Evolutionary conservation across 2,797 vertebrate genomes (phyloP), one percentile per base, ranked within the genome.

Genomic region (Chaetophractus vellerosus): DNA sequence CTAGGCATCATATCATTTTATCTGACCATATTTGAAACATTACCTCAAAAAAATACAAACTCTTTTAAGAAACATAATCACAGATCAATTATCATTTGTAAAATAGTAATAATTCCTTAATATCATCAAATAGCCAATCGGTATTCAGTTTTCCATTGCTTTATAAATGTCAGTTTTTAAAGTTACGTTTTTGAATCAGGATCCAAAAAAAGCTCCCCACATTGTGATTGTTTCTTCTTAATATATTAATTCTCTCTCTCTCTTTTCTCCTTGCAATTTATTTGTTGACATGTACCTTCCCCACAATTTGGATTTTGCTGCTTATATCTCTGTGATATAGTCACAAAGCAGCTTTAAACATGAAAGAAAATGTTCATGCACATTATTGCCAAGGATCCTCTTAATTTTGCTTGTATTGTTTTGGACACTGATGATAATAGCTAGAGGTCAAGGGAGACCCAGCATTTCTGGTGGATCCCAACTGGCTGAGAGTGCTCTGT

Each of bases 1-100:
- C 5, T 45, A 45, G 41, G 9, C 41, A 45, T 9, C 41, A 45
- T 45, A 55, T n/a, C 7, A 71, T 74, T 82, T 91, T 23, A 41
- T 85, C 38, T 41, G 72, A 26, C 71, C 14, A 26, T 88, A 83
- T 72, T 59, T 94, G 71, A 86, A 89, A 61, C 14, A 28, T 89
- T 59, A 89, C 93, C 41, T 85, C 31, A 89, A 88, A 78, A 79
- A 92, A 50, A 88, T 16, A 55, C 50, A 68, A 68, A 28, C 10
- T 31, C 31, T 93, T 48, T 36, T 31, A 4, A 80, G 59, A 80
- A 88, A 75, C 24, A 66, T 36, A 61, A 68, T 41, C 26, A 66
- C 2, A 45, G 21, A 81, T 85, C 31, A 81, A 81, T 88, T 55
- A 76, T 76, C 55, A 81, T 75, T 48, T 21, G 63, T 86, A 82